Evolutionary conservation across 92 coral and sea anemone species (phyloP), one percentile per base, ranked within the genome.

Genomic region (Montipora capitata): DNA sequence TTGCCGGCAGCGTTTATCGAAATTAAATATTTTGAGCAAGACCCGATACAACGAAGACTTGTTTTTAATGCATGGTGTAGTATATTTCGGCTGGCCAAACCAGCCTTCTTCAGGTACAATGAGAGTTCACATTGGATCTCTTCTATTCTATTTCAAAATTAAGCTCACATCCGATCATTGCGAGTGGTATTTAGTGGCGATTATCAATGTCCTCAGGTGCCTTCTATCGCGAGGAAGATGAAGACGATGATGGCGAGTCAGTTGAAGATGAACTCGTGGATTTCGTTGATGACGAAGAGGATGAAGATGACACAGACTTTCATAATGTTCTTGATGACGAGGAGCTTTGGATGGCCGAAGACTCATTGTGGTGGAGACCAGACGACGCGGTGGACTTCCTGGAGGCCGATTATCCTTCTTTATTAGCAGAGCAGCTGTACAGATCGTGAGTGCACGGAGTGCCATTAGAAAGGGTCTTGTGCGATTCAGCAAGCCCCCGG

Each of bases 321-420:
- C 85, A 77, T 71, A 66, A 89, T 39, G 48, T 82, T 45, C 48
- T 68, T 57, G 81, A 91, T 48, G 94, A 81, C 2, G 82, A 81
- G 18, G 85, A 83, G 79, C 56, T 72, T 0, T 88, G 85, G 84
- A 67, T 80, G 81, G 82, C 78, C 10, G 88, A 85, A 48, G 85
- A 91, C 57, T 80, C 88, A 20, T 65, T 77, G 27, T 85, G 76
- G 89, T 85, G 89, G 89, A 76, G 89, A 1, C 89, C 89, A 0
- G 87, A 75, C 35, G 80, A 71, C 44, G 92, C 92, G 7, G 93
- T 87, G 45, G 96, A 95, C 78, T 93, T 88, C 64, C 95, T 95
- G 20, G 90, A 87, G 68, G 96, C 96, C 12, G 96, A 94, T 77
- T 95, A 95, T 83, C 98, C 96, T 16, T 92, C 98, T 10, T 63